A percentile compares a stretch with the other conserved stretches of the same genome.
Evolutionary conservation across 2,113 vertebrate species (phyloP).

Genomic region (Spilogale gracilis): DNA sequence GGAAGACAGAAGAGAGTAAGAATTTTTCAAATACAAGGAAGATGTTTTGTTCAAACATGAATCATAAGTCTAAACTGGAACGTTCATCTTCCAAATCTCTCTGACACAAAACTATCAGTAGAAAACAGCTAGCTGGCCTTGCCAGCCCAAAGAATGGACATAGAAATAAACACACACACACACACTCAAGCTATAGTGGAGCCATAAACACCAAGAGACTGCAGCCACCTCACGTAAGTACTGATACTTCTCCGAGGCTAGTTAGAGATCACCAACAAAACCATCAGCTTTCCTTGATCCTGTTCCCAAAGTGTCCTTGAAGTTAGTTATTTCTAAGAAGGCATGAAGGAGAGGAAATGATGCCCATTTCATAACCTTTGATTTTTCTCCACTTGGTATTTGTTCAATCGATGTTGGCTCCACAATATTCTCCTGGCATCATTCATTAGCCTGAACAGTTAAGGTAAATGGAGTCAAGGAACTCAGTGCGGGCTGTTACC

Average conservation of each 20-base stretch:
- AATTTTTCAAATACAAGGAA: slow-evolving; percentile 2
- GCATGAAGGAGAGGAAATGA: neutral
- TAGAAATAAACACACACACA: neutral
- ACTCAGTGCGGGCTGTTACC: neutral
- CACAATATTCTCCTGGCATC: neutral
- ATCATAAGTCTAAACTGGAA: neutral
- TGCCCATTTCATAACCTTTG: slow-evolving; percentile 22
- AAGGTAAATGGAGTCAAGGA: neutral
- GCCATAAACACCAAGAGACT: neutral
- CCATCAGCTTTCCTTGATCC: neutral
- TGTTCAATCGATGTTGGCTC: neutral
- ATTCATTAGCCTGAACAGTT: slow-evolving; percentile 28
- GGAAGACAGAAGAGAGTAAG: neutral
- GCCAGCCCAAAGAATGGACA: neutral
- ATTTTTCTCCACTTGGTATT: slow-evolving; percentile 14
- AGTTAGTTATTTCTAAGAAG: slow-evolving; percentile 18
- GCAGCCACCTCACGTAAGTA: neutral
- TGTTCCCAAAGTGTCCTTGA: neutral
- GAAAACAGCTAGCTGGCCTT: neutral
- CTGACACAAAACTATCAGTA: neutral
- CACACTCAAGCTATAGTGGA: neutral
- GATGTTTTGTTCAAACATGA: neutral
- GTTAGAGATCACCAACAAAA: neutral
- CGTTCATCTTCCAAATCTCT: slow-evolving; percentile 24
- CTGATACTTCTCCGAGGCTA: neutral